Evolutionary conservation across 2,797 vertebrate genomes (phyloP), one percentile per base, ranked within the genome.

Genomic region (Amphiprion clarkii): DNA sequence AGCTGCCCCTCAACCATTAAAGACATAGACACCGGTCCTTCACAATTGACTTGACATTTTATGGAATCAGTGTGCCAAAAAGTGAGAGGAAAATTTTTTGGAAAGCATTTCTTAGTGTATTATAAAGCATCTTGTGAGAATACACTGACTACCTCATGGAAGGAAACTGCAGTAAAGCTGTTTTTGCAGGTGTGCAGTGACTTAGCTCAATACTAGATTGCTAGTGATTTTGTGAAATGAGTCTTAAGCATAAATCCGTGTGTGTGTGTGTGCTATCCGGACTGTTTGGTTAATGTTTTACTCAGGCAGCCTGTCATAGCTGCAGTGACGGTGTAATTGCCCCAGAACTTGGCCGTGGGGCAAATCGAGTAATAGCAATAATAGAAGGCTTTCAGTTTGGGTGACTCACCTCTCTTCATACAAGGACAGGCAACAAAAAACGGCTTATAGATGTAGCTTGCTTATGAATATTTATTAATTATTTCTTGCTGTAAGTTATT

Each of bases 241-340:
- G 64, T 76, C 61, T 68, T 85, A 84, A 73, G 70, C 16, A 1
- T 39, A 27, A 44, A 2, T 29, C 1, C 40, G n/a, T 44, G 51
- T 53, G 51, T 62, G 64, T 46, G 36, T 53, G 51, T 62, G 64
- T 46, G 39, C 68, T 48, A 11, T 31, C 12, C 60, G 42, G 36
- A 78, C 68, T 79, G 79, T 88, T 87, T 84, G 67, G 79, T 77
- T 67, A 78, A 71, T 57, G 55, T 62, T 64, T 36, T 44, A 42
- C 67, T 64, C 46, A 11, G 46, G 80, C 88, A 88, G 88, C 78
- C 83, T 87, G 89, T 91, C 88, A 84, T 66, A 87, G 76, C 56
- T 46, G 67, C 23, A 57, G 65, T 76, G 88, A 90, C 58, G 19
- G 58, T 67, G 78, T 92, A 92, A 93, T 91, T 90, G 87, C 81